Percentiles rank a stretch among this genome's conserved stretches.
Conservation (phyloP, 2,797 vertebrate species). For the Morelia viridis region DNA sequence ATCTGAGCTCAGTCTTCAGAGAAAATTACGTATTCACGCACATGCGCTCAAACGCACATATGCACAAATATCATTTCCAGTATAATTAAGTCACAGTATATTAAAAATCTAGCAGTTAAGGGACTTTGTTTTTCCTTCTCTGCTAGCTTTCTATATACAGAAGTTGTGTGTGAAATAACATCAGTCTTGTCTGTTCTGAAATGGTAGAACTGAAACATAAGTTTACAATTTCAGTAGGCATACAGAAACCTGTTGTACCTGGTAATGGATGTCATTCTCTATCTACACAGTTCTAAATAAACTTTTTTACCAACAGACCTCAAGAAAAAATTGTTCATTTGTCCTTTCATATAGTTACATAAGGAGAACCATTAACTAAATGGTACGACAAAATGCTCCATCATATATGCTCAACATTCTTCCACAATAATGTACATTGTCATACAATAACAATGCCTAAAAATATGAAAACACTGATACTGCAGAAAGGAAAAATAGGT, state of each 20-base stretch:
- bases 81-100: too few relatives aligned
- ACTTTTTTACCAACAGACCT: too few relatives aligned
- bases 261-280: neutral
- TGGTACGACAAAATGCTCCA: constrained; percentile 2
- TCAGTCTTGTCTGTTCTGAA: neutral
- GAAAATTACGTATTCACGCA: too few relatives aligned
- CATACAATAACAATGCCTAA: neutral
- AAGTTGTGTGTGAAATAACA: neutral
- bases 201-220: neutral
- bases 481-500: constrained; percentile 18
- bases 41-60: too few relatives aligned
- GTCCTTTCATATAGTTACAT: constrained; percentile 8
- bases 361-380: constrained; percentile 31
- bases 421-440: neutral
- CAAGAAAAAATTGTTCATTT: constrained; percentile 35
- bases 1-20: neutral
- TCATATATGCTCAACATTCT: constrained; percentile 9
- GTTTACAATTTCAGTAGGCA: neutral
- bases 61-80: too few relatives aligned
- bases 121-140: neutral
- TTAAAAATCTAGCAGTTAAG: too few relatives aligned
- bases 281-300: neutral
- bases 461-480: constrained; percentile 20
- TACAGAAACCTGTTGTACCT: fast-evolving
- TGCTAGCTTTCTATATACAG: neutral